phyloP scores from a whole-genome alignment of 2,113 vertebrate genomes.

The Turnix velox region DNA sequence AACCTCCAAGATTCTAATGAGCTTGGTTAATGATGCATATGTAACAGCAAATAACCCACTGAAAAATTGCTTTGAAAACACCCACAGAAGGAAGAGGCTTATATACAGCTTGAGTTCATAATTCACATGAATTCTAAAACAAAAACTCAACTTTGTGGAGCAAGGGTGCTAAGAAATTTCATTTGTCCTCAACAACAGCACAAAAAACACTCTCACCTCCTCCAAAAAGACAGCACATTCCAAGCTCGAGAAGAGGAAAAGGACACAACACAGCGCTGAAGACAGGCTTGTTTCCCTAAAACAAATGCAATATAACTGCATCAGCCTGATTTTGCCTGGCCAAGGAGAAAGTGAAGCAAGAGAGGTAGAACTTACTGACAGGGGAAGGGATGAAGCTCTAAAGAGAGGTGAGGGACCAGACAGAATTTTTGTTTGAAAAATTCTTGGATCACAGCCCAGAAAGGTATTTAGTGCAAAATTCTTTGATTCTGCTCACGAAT shows the following conservation, averaged over 20 bases:
- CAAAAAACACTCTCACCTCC: background rate
- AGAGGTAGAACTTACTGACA: background rate
- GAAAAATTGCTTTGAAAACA: background rate
- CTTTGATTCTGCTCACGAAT: background rate
- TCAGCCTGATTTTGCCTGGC: background rate
- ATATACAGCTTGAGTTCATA: background rate
- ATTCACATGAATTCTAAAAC: background rate
- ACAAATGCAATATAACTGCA: background rate
- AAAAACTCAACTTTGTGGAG: background rate
- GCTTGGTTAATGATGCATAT: background rate
- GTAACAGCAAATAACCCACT: background rate
- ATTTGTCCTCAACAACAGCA: background rate
- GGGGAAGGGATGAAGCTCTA: background rate
- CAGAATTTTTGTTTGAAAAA: background rate
- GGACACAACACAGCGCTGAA: background rate
- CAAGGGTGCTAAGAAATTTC: background rate
- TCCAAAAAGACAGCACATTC: background rate
- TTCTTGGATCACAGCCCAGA: background rate
- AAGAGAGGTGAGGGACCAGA: background rate
- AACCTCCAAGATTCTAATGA: background rate
- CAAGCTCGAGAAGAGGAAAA: constrained; percentile 11
- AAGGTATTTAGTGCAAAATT: background rate
- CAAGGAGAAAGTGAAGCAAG: background rate
- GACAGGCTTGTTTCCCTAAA: constrained; percentile 13
- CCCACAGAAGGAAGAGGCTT: background rate